Evolutionary conservation across 2,113 vertebrate genomes (phyloP), one percentile per base, ranked within the genome.

Genomic region (Harpagus bidentatus): DNA sequence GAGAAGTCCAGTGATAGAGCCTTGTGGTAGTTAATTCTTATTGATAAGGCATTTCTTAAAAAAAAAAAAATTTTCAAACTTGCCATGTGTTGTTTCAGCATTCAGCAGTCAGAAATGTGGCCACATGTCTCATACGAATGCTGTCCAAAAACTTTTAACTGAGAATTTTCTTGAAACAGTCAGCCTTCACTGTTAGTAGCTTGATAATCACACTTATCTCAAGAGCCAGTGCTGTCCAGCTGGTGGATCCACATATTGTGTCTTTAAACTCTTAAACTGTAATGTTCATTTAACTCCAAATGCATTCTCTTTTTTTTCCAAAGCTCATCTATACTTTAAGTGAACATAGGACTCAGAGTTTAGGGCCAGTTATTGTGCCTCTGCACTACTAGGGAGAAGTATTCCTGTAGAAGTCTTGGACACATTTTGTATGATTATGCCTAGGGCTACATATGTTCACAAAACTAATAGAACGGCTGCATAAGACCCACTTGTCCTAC

Each of bases 381-480:
- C 25, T 65, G 14, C 40, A 3, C 36, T 67, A 3, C 19, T 36
- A 34, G 23, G 31, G 6, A 21, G 11, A 4, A 14, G 21, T 55
- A 28, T 62, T 88, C 59, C 45, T 42, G 5, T 6, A 6, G 59
- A 15, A 40, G 13, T 32, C 9, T 29, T 48, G 70, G 36, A 28
- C 26, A 9, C 16, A 4, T 13, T n/a, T 17, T 0, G 0, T 71
- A 8, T 47, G 50, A 18, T 29, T 65, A 11, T n/a, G 18, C 65
- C 15, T 59, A 14, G 16, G 72, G 34, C 48, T 81, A 10, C 4
- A 0, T 32, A 18, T 50, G 28, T 45, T 19, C 45, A 26, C 23
- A 36, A n/a, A 79, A 13, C 13, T 4, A 17, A 9, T 3, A 29
- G 9, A 50, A 45, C 3, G 65, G 16, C 69, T 28, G 3, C 32